Evolutionary conservation across 2,113 vertebrate genomes (phyloP).

Genomic region (Onychostruthus taczanowskii): DNA sequence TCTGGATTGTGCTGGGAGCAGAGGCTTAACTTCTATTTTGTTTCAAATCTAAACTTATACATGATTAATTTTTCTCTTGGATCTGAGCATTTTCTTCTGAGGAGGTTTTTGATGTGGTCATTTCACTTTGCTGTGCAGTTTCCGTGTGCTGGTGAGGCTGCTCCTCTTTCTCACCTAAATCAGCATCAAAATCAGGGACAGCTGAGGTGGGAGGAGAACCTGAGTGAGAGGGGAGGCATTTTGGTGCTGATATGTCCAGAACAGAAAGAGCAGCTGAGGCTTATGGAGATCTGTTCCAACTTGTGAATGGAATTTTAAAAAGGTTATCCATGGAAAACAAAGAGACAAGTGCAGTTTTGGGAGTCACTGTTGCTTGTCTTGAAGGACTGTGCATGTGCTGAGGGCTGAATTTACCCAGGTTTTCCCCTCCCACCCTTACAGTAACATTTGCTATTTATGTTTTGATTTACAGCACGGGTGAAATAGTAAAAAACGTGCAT

Average conservation of each 20-base stretch:
- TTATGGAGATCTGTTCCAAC: neutral
- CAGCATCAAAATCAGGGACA: neutral
- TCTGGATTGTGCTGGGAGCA: neutral
- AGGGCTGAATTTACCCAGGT: slow-evolving; percentile 28
- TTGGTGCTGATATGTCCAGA: neutral
- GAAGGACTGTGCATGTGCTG: neutral
- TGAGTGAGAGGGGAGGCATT: neutral
- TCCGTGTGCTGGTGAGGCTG: neutral
- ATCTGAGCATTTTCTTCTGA: neutral
- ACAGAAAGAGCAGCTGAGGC: neutral
- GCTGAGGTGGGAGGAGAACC: neutral
- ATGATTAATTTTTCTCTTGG: neutral
- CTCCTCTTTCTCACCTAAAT: neutral
- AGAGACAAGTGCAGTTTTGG: neutral
- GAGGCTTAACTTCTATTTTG: neutral
- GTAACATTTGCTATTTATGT: slow-evolving; percentile 39
- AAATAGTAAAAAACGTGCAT: neutral
- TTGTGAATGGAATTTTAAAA: neutral
- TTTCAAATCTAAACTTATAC: neutral
- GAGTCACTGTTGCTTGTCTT: neutral
- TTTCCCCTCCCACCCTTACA: slow-evolving; percentile 34
- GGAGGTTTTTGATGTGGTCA: neutral
- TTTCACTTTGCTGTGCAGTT: neutral
- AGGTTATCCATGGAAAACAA: neutral
- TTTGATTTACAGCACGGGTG: neutral